These are phyloP conservation scores for Nettapus auritus DNA, from an alignment of 2,113 vertebrate genomes.

Conservation along the genomic window DNA sequence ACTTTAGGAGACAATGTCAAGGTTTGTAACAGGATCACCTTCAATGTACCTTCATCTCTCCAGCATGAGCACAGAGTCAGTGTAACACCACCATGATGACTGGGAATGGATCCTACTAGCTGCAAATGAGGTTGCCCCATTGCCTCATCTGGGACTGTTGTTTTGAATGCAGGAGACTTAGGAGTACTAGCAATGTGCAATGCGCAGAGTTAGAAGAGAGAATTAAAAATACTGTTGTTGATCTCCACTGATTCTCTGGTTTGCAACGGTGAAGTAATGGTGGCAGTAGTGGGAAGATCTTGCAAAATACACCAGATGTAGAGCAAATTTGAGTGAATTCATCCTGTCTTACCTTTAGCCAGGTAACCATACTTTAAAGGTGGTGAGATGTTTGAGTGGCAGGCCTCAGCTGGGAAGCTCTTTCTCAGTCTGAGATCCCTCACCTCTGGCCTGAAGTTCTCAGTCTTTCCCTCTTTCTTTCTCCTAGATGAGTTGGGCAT, in stretches of 20 bases:
- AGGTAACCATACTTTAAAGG: background rate
- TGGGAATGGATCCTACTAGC: background rate
- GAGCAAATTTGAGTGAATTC: background rate
- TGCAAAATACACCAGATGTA: background rate
- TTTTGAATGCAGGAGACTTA: background rate
- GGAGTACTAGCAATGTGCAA: background rate
- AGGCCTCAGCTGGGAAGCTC: background rate
- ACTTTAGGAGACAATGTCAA: background rate
- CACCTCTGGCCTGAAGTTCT: background rate
- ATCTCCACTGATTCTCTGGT: background rate
- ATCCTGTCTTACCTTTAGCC: background rate
- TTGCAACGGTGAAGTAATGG: background rate
- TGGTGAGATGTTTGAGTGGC: background rate
- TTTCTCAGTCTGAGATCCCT: background rate
- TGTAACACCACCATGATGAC: background rate
- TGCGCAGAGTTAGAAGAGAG: background rate
- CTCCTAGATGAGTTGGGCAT: constrained; percentile 87
- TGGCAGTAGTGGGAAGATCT: background rate
- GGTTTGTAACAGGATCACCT: background rate
- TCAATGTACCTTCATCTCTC: background rate
- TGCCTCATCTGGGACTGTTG: background rate
- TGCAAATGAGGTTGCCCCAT: background rate
- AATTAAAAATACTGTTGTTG: background rate
- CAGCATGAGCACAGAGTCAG: background rate
- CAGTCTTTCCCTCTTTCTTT: constrained; percentile 1